Evolutionary conservation across 2,888 invertebrate species (phyloP), one percentile per base, ranked within the genome.

Genomic region (Zelleria hepariella): DNA sequence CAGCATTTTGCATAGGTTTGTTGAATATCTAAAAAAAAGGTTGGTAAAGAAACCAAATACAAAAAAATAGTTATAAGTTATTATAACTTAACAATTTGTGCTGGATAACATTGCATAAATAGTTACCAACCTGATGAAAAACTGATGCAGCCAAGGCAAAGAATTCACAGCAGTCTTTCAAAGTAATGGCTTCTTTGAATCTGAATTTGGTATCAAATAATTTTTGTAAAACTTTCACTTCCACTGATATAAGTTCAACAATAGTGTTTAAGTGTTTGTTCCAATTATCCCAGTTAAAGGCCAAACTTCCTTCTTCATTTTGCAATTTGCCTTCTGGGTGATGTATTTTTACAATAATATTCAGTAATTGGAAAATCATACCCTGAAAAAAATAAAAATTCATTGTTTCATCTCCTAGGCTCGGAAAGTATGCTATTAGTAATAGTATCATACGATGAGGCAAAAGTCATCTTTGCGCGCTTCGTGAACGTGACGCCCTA

Each of bases 271-370:
- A 59, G 53, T 79, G 75, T 65, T 74, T 80, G 62, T 78, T 77
- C 88, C 89, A 89, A 5, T 67, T 62, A 5, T 70, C 68, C 86
- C 86, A 84, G 62, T 80, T 71, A 21, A 74, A 65, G 0, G 85
- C 86, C 48, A 82, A 62, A 61, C 82, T 76, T 1, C 82, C 81
- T 51, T 75, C 73, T 58, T 80, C 71, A 23, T 64, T 65, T 48
- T 72, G 69, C 8, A 65, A 63, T 60, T 72, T 73, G 5, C 85
- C 86, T 61, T 68, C 63, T 1, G 88, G 87, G 62, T 89, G 85
- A 63, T 89, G 89, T 27, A 89, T 67, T n/a, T 62, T 58, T 32
- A 88, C 70, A 55, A 73, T 68, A n/a, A 73, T 66, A 61, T 77
- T 68, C 23, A 89, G 65, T 27, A 86, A 65, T 64, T 77, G 78